Evolutionary conservation across 2,797 vertebrate genomes (phyloP).

Genomic region (Bradypodion ventrale): DNA sequence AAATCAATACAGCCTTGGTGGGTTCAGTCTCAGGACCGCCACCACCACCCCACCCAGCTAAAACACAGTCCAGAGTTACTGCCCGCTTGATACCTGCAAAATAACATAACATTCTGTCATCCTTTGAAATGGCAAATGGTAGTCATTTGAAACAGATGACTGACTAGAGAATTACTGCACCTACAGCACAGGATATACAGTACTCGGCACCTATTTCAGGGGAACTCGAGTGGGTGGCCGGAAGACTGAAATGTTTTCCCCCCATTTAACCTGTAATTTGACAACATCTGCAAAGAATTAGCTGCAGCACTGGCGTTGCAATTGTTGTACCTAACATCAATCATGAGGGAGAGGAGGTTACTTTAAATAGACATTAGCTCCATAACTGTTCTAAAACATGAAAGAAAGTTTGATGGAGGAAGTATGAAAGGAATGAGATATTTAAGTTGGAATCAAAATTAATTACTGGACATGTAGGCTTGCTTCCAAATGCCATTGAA

Average conservation of each 20-base stretch:
- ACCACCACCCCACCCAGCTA: conserved; percentile 65
- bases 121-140: conserved; percentile 79
- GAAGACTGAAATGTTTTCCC: conserved; percentile 78
- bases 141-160: conserved; percentile 82
- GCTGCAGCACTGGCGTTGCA: conserved; percentile 82
- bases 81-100: conserved; percentile 75
- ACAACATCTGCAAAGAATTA: conserved; percentile 95
- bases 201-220: conserved; percentile 82
- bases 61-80: conserved; percentile 72
- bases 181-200: conserved; percentile 81
- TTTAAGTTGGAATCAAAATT: conserved; percentile 65
- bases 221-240: conserved; percentile 88
- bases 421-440: conserved; percentile 63
- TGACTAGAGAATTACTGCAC: conserved; percentile 75
- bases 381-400: conserved; percentile 79
- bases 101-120: conserved; percentile 72
- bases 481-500: conserved; percentile 19
- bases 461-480: conserved; percentile 59
- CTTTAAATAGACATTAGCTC: conserved; percentile 86
- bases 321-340: conserved; percentile 92
- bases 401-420: conserved; percentile 64
- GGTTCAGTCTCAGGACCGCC: conserved; percentile 57
- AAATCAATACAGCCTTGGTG: conserved; percentile 66
- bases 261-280: conserved; percentile 85
- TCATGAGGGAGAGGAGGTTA: conserved; percentile 79